Evolutionary conservation across 2,888 invertebrate species (phyloP), one percentile per base, ranked within the genome.

Genomic region (Noctua janthe): DNA sequence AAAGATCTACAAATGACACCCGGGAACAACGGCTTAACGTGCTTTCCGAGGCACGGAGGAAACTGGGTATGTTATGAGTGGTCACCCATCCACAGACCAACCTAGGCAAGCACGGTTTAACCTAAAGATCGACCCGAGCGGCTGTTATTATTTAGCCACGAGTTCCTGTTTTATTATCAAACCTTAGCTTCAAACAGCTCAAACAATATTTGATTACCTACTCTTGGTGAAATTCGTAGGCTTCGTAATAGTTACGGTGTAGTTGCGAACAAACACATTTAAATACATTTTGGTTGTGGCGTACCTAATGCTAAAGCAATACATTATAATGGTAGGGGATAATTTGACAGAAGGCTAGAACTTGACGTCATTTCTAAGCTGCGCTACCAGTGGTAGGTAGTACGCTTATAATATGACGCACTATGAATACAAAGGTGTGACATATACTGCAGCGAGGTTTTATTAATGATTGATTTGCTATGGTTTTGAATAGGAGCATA

Each of bases 321-420:
- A 4, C 20, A 43, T 71, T 17, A n/a, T 0, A 15, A 49, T 83
- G 29, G 84, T 85, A 88, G 74, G 82, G 83, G 86, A 75, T 81
- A 23, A 78, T 23, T 74, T 77, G 69, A 77, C 76, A 81, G 71
- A 73, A 80, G 70, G 74, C 73, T 87, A 83, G 71, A 59, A 66
- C 43, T 78, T 88, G 88, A 88, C 90, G 87, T 90, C 82, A 90
- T 82, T 75, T 85, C 70, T 71, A 82, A 67, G 71, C 78, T 79
- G 39, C 76, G 39, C 66, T 39, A 66, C 39, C 10, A 66, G 10
- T 20, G 47, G n/a, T 69, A 79, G 76, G 72, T 81, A 76, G 59
- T 54, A 73, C 43, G 64, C 69, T 71, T 51, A 79, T 59, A 75
- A 15, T 78, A 76, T 80, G 83, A 87, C 83, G 82, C 84, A 86